These are phyloP conservation scores for Sebastes itinus DNA, from an alignment of 2,797 vertebrate species.

Conservation along the genomic window DNA sequence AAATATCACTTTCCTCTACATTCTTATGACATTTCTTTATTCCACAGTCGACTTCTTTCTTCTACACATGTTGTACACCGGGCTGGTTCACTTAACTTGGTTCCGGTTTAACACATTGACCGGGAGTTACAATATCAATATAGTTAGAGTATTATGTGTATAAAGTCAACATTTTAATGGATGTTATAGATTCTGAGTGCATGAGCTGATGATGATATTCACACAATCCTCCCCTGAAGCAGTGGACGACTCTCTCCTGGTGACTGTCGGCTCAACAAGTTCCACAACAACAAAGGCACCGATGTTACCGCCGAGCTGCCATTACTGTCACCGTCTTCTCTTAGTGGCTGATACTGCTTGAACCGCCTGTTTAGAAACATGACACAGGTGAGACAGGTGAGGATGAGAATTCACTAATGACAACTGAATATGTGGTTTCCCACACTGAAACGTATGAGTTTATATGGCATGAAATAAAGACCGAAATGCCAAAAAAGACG, in stretches of 20 bases:
- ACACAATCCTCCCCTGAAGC: constrained; percentile 85
- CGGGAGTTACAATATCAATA: constrained; percentile 14
- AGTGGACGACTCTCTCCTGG: constrained; percentile 87
- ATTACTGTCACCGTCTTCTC: constrained; percentile 53
- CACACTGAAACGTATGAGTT: not conserved
- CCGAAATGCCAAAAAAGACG: not conserved
- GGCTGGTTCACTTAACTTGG: not conserved
- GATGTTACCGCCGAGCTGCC: constrained; percentile 73
- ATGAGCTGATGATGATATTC: constrained; percentile 43
- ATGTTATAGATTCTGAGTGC: constrained; percentile 4
- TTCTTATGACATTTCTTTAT: constrained; percentile 8
- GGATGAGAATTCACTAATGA: not conserved
- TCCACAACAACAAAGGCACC: constrained; percentile 86
- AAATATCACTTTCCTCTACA: constrained; percentile 56
- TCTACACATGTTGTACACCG: not conserved
- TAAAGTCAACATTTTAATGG: constrained; percentile 5
- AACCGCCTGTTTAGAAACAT: constrained; percentile 71
- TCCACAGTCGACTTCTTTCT: constrained; percentile 11
- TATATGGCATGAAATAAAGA: not conserved
- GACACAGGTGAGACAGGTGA: not conserved
- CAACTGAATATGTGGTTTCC: not conserved
- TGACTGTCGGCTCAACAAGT: constrained; percentile 79
- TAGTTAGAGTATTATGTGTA: constrained; percentile 7
- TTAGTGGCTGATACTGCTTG: constrained; percentile 84
- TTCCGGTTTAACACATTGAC: constrained; percentile 15